Evolutionary conservation across 2,888 invertebrate genomes (phyloP), one percentile per base, ranked within the genome.

Genomic region (Amitus sp.): DNA sequence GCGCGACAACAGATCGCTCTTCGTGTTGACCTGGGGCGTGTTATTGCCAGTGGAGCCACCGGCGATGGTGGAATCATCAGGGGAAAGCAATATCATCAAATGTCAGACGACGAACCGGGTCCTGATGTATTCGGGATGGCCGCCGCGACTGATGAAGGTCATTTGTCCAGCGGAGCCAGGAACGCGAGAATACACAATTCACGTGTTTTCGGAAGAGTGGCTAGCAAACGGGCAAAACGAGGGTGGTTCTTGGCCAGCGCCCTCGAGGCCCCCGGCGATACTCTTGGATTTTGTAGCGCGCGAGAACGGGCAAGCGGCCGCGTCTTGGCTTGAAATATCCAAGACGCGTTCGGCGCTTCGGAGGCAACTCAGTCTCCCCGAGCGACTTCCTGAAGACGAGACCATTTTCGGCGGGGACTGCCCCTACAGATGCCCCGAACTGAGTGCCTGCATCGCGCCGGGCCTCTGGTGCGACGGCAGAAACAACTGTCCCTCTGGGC

Each of bases 151-250:
- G 0, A 54, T 77, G n/a, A 81, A 78, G 45, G 91, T 90, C 9
- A 86, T 93, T 28, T 94, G 93, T 73, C 93, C 93, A 0, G 87
- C 88, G 0, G 87, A 88, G 68, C 89, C 88, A 3, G 89, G 88
- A 13, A 86, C 88, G 4, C 83, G 87, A 23, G 88, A 88, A 33
- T 86, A 88, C 62, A 88, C 89, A 1, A 87, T 93, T 62, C 92
- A 92, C 70, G 87, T 93, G 62, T 93, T 93, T 84, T 90, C 91
- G 28, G 92, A 89, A 74, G 92, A 92, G 78, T 93, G 93, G 93
- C 85, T 85, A 73, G 85, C 85, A 0, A 81, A 82, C 37, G 82
- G 82, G 59, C n/a, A n/a, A n/a, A 53, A 72, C 17, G 72, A 75
- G 28, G 73, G n/a, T n/a, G n/a, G 74, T 17, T 46, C 55, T 6